Evolutionary conservation across 2,113 vertebrate genomes (phyloP).

Genomic region (Ochotona princeps): DNA sequence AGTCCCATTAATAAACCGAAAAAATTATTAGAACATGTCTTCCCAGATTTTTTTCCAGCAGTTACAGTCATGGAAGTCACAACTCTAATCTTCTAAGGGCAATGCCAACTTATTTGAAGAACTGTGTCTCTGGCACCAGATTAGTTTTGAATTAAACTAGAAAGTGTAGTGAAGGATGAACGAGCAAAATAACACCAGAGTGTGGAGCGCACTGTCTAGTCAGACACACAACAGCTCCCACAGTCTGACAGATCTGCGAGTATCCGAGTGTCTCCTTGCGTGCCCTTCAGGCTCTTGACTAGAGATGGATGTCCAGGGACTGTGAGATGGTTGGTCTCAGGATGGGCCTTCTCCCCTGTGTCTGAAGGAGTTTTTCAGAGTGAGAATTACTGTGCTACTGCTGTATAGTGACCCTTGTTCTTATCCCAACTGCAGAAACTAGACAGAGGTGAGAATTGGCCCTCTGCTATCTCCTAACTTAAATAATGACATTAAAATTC

Average conservation of each 20-base stretch:
- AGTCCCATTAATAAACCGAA: not conserved
- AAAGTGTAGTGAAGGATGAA: not conserved
- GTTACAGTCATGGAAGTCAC: not conserved
- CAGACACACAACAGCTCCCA: not conserved
- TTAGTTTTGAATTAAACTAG: conserved; percentile 9
- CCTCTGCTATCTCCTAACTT: not conserved
- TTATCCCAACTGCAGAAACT: not conserved
- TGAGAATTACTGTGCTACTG: not conserved
- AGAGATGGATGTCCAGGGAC: not conserved
- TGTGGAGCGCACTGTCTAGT: not conserved
- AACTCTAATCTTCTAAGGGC: not conserved
- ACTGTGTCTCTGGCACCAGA: not conserved
- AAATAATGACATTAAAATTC: not conserved
- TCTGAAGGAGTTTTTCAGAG: not conserved
- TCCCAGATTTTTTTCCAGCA: not conserved
- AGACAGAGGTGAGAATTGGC: not conserved
- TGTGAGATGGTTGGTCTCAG: not conserved
- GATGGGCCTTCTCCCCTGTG: not conserved
- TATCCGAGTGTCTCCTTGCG: not conserved
- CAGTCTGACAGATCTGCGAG: not conserved
- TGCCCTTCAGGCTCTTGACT: not conserved
- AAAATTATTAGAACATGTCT: not conserved
- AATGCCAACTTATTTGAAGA: not conserved
- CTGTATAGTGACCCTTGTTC: not conserved
- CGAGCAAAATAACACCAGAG: not conserved